Conservation (phyloP, 2,113 vertebrate genomes). For the Dicerorhinus sumatrensis region DNA sequence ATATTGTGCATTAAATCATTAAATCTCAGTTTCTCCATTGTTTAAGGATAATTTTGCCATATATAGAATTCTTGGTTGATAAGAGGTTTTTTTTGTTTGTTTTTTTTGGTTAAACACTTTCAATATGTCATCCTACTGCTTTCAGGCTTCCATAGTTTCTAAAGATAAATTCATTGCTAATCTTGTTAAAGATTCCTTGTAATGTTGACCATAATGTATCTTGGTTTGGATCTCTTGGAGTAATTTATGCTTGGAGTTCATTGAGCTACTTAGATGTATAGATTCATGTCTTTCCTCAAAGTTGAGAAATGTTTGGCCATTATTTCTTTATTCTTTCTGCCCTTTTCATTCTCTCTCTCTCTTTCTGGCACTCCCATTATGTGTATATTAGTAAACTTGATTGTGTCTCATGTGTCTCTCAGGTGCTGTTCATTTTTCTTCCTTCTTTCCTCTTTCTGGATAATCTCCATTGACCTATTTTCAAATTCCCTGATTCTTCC, state of each 20-base stretch:
- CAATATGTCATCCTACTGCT: neutral
- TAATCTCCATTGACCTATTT: neutral
- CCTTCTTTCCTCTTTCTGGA: constrained; percentile 2
- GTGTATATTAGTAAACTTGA: neutral
- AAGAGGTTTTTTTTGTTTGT: neutral
- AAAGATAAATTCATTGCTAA: neutral
- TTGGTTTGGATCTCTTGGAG: neutral
- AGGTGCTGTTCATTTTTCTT: neutral
- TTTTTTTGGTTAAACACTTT: neutral
- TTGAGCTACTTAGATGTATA: neutral
- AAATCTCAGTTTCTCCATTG: neutral
- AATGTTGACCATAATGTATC: neutral
- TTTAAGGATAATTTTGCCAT: neutral
- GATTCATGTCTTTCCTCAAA: neutral
- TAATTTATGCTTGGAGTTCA: neutral
- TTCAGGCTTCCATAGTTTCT: neutral
- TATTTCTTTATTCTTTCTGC: neutral
- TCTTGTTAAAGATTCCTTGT: neutral
- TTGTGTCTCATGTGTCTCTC: neutral
- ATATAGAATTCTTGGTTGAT: neutral
- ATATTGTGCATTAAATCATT: neutral
- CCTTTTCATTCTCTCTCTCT: neutral
- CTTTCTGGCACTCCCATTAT: neutral
- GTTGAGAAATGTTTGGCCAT: neutral
- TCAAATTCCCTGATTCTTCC: neutral